A percentile compares a stretch with the other conserved stretches of the same genome.
These are phyloP conservation scores for Prionailurus viverrinus DNA, from an alignment of 2,113 vertebrate species.

Conservation along the genomic window DNA sequence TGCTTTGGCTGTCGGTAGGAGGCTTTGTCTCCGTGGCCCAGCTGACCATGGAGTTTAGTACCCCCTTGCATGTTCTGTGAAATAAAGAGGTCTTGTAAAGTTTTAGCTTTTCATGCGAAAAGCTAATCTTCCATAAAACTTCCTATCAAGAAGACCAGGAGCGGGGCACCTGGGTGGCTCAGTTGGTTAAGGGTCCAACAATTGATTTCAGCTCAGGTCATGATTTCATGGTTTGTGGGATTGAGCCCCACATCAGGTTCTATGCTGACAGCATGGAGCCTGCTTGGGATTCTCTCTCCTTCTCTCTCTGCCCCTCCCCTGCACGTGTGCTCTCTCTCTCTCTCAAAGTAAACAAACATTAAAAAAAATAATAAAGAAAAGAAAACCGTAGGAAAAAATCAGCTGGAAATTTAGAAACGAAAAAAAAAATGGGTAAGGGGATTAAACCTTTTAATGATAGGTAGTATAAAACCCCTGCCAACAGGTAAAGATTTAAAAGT, in stretches of 20 bases:
- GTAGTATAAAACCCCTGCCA: neutral
- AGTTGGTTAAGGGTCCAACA: too few species aligned
- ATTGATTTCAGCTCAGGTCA: too few species aligned
- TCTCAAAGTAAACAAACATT: too few species aligned
- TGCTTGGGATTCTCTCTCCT: too few species aligned
- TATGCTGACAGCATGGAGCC: too few species aligned
- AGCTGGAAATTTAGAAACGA: constrained; percentile 53
- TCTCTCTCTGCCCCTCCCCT: too few species aligned
- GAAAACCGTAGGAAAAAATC: constrained; percentile 26
- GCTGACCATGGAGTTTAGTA: constrained; percentile 96
- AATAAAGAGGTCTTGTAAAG: constrained; percentile 72
- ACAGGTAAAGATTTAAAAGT: constrained; percentile 10
- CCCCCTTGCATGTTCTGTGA: constrained; percentile 97
- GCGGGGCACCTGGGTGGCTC: too few species aligned
- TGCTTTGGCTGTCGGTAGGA: constrained; percentile 97
- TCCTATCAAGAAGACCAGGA: neutral
- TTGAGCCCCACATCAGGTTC: too few species aligned
- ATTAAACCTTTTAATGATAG: constrained; percentile 36
- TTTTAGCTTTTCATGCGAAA: constrained; percentile 49
- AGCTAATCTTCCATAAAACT: neutral
- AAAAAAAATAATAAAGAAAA: too few species aligned
- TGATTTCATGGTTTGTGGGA: too few species aligned
- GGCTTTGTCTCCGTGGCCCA: constrained; percentile 97
- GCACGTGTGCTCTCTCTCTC: too few species aligned
- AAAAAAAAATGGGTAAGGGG: constrained; percentile 13